Conservation (phyloP, 2,797 vertebrate species). For the Gallirallus australis region DNA sequence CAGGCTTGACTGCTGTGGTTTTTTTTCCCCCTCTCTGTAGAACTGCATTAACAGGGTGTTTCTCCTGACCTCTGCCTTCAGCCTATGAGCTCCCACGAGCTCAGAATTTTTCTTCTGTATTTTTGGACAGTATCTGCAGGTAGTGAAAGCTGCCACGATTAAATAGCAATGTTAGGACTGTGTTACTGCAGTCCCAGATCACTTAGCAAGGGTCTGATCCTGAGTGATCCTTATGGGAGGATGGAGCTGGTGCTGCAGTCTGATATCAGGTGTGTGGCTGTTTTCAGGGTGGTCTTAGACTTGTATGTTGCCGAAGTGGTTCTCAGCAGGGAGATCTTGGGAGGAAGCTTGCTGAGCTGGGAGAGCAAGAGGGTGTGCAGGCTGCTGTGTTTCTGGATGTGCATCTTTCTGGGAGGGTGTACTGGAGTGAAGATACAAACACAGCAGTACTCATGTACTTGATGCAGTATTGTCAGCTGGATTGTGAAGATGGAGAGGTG, state of each 20-base stretch:
- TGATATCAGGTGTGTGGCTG: rapidly evolving
- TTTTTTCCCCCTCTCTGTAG: background rate
- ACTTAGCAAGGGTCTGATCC: background rate
- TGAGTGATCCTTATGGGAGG: background rate
- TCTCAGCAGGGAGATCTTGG: background rate
- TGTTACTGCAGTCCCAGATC: background rate
- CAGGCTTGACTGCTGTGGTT: background rate
- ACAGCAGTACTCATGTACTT: background rate
- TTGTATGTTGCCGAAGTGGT: background rate
- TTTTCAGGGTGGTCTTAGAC: background rate
- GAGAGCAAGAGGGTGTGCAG: rapidly evolving
- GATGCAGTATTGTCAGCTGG: background rate
- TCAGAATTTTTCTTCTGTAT: background rate
- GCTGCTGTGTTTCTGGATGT: background rate
- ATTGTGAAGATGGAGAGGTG: background rate
- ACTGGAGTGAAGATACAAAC: background rate
- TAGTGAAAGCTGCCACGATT: background rate
- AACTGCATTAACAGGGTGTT: conserved; percentile 3
- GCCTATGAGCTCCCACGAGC: background rate
- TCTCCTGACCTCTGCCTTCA: conserved; percentile 29
- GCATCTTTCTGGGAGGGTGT: background rate
- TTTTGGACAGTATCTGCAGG: conserved; percentile 26
- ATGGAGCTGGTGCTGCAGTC: background rate
- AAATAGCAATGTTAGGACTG: background rate
- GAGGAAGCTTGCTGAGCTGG: background rate